A percentile compares a stretch with the other conserved stretches of the same genome.
Evolutionary conservation across 1,140 invertebrate species (phyloP).

Genomic region (Monochamus saltuarius): DNA sequence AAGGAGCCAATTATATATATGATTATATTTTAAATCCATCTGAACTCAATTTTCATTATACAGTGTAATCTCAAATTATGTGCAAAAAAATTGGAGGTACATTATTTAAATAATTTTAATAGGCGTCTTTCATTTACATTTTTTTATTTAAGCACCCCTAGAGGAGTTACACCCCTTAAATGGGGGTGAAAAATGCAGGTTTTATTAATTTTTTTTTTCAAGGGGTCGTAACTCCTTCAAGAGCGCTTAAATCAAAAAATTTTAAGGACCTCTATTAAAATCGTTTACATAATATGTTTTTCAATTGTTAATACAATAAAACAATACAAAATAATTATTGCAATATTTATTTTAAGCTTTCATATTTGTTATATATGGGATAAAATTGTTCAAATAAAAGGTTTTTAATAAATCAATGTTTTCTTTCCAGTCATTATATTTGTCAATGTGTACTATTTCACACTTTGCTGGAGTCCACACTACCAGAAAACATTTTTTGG

Average conservation of each 20-base stretch:
- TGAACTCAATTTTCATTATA: not conserved
- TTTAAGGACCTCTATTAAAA: not conserved
- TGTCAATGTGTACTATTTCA: conserved; percentile 3
- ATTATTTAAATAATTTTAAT: no score
- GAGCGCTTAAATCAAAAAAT: conserved; percentile 10
- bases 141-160: no score
- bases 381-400: conserved; percentile 17
- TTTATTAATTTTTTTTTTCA: no score
- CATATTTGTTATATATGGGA: not conserved
- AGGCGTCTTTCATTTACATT: no score
- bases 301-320: not conserved
- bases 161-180: no score
- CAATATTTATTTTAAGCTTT: not conserved
- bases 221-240: no score
- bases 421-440: conserved; percentile 5
- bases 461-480: conserved; percentile 18
- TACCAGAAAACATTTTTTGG: conserved; percentile 22
- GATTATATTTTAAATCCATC: not conserved
- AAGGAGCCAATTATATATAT: conserved; percentile 1
- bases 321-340: not conserved
- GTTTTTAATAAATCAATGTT: conserved; percentile 19
- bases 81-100: no score
- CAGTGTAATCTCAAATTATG: no score
- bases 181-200: no score
- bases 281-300: not conserved